These are phyloP conservation scores for Toxotes lorentzi DNA, from an alignment of 2,797 vertebrate genomes.

Conservation along the genomic window DNA sequence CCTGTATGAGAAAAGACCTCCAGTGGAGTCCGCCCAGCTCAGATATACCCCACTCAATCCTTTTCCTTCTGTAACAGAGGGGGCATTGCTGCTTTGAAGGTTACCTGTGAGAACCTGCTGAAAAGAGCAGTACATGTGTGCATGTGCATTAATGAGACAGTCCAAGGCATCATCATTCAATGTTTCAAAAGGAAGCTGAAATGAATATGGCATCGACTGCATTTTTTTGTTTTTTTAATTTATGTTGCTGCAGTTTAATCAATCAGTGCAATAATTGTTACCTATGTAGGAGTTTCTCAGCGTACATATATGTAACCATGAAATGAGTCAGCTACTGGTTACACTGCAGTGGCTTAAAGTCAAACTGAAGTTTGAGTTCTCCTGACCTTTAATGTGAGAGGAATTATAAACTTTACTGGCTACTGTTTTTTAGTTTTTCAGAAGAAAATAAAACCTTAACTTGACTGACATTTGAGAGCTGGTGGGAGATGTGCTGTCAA, in stretches of 20 bases:
- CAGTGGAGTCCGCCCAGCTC: slow-evolving; percentile 41
- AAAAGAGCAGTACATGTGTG: slow-evolving; percentile 42
- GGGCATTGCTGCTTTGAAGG: slow-evolving; percentile 50
- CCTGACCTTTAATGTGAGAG: background rate
- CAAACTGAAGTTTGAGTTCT: background rate
- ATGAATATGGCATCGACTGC: background rate
- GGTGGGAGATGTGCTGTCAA: too few relatives aligned
- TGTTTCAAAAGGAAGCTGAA: slow-evolving; percentile 13
- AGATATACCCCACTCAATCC: slow-evolving; percentile 27
- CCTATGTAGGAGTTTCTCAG: too few relatives aligned
- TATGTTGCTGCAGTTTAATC: background rate
- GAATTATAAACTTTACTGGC: background rate
- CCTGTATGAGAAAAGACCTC: slow-evolving; percentile 66
- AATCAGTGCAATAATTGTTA: too few relatives aligned
- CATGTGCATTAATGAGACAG: slow-evolving; percentile 12
- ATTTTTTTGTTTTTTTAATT: background rate
- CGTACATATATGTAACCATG: background rate
- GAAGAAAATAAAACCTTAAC: background rate
- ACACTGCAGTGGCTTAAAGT: background rate
- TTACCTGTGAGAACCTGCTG: slow-evolving; percentile 45
- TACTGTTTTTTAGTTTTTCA: background rate
- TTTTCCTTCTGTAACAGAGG: slow-evolving; percentile 21
- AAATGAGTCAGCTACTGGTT: background rate
- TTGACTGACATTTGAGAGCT: background rate
- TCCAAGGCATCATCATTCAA: slow-evolving; percentile 6